These are phyloP conservation scores for Lepidurus couesii DNA, from an alignment of 1,140 invertebrate species.

Conservation along the genomic window DNA sequence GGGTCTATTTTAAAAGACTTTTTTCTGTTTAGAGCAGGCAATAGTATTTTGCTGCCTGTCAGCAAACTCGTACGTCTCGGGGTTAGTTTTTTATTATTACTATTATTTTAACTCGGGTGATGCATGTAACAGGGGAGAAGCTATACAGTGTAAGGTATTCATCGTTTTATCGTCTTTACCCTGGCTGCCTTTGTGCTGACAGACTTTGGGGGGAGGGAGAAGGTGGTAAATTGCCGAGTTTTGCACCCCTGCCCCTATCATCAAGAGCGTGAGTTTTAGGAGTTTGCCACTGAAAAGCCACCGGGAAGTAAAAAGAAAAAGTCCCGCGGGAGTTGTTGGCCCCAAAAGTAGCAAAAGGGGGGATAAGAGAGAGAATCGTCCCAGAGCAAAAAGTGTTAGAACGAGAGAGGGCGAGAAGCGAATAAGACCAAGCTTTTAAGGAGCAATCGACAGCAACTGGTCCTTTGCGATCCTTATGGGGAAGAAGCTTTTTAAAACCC, in stretches of 20 bases:
- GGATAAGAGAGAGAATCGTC: not conserved
- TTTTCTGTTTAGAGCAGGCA: not conserved
- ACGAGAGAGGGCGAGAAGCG: too few species aligned
- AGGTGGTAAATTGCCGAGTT: not conserved
- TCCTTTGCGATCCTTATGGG: not conserved
- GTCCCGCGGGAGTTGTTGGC: not conserved
- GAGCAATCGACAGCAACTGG: not conserved
- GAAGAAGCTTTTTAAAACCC: not conserved
- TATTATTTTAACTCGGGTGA: not conserved
- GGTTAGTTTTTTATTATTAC: not conserved
- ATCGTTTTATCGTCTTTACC: not conserved
- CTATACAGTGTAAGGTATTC: not conserved
- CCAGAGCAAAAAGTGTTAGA: not conserved
- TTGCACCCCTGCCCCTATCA: conserved; percentile 5
- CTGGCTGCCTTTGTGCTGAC: conserved; percentile 5
- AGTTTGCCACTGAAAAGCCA: conserved; percentile 6
- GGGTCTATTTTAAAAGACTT: not conserved
- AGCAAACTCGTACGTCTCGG: not conserved
- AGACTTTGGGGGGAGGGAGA: not conserved
- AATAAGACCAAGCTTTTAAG: too few species aligned
- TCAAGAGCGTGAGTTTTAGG: conserved; percentile 18
- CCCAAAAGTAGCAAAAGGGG: too few species aligned
- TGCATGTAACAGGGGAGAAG: not conserved
- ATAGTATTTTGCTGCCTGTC: conserved; percentile 18
- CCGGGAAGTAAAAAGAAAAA: not conserved